These are phyloP conservation scores for Isoperla grammatica DNA, from an alignment of 2,888 invertebrate species.

Conservation along the genomic window DNA sequence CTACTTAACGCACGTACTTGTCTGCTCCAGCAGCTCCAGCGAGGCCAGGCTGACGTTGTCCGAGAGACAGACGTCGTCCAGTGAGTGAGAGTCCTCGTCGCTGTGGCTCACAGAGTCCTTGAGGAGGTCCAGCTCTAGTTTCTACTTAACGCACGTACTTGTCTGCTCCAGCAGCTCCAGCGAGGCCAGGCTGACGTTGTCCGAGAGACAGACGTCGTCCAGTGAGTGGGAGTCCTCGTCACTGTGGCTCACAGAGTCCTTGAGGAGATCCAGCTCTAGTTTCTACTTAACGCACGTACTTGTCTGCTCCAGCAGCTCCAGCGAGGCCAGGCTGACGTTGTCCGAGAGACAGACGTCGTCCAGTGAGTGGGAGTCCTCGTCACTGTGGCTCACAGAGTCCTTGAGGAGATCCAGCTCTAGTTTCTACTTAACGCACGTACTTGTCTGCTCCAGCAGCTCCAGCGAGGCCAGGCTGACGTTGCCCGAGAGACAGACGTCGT, in stretches of 20 bases:
- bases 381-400: conserved; percentile 47
- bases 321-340: conserved; percentile 35
- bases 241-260: conserved; percentile 46
- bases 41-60: conserved; percentile 39
- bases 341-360: conserved; percentile 51
- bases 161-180: conserved; percentile 19
- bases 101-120: conserved; percentile 48
- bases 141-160: too few species aligned
- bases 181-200: conserved; percentile 38
- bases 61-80: conserved; percentile 51
- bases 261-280: conserved; percentile 66
- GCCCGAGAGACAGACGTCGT: conserved; percentile 50
- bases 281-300: too few species aligned
- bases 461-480: conserved; percentile 36
- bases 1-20: too few species aligned
- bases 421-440: too few species aligned
- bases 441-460: conserved; percentile 7
- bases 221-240: conserved; percentile 55
- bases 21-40: conserved; percentile 18
- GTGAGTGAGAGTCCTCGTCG: conserved; percentile 54
- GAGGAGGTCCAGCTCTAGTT: conserved; percentile 65
- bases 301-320: conserved; percentile 16
- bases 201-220: conserved; percentile 50
- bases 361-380: conserved; percentile 53
- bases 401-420: conserved; percentile 66